phyloP scores from a whole-genome alignment of 2,888 invertebrate genomes.

The Palloptera scutellata region DNA sequence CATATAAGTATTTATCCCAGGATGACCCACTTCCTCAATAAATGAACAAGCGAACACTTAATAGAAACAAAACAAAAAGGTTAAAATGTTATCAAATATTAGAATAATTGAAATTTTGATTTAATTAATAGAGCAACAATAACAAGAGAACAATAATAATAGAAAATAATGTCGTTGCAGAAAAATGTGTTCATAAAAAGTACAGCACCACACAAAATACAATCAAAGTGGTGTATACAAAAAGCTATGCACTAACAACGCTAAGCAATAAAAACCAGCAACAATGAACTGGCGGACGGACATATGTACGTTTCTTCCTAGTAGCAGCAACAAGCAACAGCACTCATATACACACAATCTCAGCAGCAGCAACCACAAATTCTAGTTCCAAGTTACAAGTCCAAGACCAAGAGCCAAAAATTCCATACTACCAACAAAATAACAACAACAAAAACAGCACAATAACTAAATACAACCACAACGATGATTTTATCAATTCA shows the following conservation, averaged over 20 bases:
- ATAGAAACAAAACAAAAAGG: too few relatives aligned
- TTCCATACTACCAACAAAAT: too few relatives aligned
- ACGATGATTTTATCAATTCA: background rate
- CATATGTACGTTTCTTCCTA: too few relatives aligned
- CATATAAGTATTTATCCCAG: too few relatives aligned
- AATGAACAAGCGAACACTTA: too few relatives aligned
- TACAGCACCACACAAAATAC: slow-evolving; percentile 32
- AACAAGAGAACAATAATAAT: background rate
- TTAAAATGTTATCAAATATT: too few relatives aligned
- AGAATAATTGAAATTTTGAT: too few relatives aligned
- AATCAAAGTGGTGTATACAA: background rate
- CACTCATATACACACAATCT: slow-evolving; percentile 4
- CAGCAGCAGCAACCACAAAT: background rate
- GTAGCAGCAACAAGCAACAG: background rate
- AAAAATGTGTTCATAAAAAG: slow-evolving; percentile 18
- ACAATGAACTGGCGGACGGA: too few relatives aligned
- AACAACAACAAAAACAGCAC: too few relatives aligned
- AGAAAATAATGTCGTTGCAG: too few relatives aligned
- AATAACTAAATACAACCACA: too few relatives aligned
- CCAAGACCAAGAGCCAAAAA: slow-evolving; percentile 24
- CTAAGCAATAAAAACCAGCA: background rate
- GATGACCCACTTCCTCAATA: too few relatives aligned
- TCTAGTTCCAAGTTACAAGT: slow-evolving; percentile 12
- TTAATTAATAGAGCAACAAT: background rate
- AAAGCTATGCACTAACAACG: background rate